Conservation (phyloP, 2,113 vertebrate genomes). For the Neogobius melanostomus region DNA sequence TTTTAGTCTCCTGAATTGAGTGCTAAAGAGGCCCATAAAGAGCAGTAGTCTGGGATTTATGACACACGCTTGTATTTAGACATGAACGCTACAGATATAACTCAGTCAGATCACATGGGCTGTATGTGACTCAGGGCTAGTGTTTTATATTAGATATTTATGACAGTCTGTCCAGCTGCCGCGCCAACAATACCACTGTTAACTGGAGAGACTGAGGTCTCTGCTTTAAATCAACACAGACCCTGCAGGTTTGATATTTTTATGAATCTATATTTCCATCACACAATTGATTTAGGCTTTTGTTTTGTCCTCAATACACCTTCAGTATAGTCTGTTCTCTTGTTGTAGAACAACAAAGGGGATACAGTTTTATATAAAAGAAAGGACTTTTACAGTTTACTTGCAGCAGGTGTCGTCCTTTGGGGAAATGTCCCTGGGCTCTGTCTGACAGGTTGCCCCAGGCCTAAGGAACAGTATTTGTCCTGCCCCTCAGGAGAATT, state of each 20-base stretch:
- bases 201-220: not conserved
- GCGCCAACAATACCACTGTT: slow-evolving; percentile 1
- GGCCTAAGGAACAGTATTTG: too few species aligned
- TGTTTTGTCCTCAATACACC: not conserved
- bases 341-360: too few species aligned
- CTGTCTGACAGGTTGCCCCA: too few species aligned
- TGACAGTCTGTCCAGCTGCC: slow-evolving; percentile 1
- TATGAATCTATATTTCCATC: not conserved
- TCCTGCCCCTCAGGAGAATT: too few species aligned
- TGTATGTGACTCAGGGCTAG: slow-evolving; percentile 2
- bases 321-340: not conserved
- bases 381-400: too few species aligned
- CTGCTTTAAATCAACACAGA: slow-evolving; percentile 1
- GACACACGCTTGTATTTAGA: not conserved
- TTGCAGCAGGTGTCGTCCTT: too few species aligned
- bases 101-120: not conserved
- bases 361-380: too few species aligned
- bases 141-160: slow-evolving; percentile 11
- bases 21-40: slow-evolving; percentile 7
- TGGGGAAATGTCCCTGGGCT: too few species aligned
- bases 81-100: slow-evolving; percentile 4
- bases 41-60: not conserved
- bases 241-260: not conserved
- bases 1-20: not conserved
- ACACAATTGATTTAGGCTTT: not conserved